Conservation (phyloP, 2,888 invertebrate genomes). For the Acholoe squamosa region DNA sequence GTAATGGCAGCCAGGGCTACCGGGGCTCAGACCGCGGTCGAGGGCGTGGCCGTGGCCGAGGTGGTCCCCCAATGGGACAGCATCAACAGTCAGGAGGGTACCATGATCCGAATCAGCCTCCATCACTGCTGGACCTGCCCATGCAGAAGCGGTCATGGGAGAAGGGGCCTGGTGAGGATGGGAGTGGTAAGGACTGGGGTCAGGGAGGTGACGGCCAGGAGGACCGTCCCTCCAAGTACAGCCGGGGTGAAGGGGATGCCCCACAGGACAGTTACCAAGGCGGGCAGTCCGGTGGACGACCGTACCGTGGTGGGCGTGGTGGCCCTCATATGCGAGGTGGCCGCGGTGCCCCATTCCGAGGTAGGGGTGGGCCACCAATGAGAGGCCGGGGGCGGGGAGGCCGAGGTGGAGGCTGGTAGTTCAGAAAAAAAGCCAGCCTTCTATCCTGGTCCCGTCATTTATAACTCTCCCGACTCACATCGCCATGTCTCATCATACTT, state of each 20-base stretch:
- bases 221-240: neutral
- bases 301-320: neutral
- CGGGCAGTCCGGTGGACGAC: neutral
- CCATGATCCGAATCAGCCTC: neutral
- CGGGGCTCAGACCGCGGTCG: slow-evolving; percentile 35
- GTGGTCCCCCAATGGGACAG: neutral
- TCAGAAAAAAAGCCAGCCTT: too few relatives aligned
- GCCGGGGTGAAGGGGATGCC: neutral
- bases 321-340: slow-evolving; percentile 16
- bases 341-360: slow-evolving; percentile 27
- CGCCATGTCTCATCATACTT: neutral
- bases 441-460: neutral
- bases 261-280: neutral
- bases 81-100: neutral
- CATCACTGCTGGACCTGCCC: slow-evolving; percentile 55
- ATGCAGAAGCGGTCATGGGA: slow-evolving; percentile 59
- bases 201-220: neutral
- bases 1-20: slow-evolving; percentile 8
- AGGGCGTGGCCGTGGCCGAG: slow-evolving; percentile 30
- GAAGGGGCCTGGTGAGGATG: slow-evolving; percentile 56
- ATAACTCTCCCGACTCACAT: neutral
- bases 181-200: neutral
- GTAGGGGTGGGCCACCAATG: slow-evolving; percentile 38
- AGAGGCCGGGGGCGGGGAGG: neutral
- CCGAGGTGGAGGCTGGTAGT: neutral